phyloP scores from a whole-genome alignment of 2,113 vertebrate species.

The Lophochroa leadbeateri region DNA sequence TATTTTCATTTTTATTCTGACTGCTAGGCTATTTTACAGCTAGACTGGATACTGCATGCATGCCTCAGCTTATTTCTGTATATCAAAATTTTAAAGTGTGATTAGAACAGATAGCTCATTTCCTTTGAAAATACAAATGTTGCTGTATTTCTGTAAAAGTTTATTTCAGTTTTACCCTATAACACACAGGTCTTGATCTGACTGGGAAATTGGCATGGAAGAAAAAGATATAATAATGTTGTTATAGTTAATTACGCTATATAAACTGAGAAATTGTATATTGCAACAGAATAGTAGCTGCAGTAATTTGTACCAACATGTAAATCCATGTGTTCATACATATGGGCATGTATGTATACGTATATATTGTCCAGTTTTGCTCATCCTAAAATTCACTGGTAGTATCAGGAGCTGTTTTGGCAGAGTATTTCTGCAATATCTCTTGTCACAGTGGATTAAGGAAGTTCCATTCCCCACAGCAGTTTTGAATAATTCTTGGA shows the following conservation, averaged over 20 bases:
- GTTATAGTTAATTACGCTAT: neutral
- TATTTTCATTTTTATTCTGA: neutral
- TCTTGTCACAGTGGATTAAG: neutral
- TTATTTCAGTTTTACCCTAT: neutral
- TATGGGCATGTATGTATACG: neutral
- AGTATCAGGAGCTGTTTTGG: neutral
- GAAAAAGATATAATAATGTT: neutral
- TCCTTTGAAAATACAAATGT: neutral
- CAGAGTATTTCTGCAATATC: neutral
- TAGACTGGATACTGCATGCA: neutral
- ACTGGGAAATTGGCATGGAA: neutral
- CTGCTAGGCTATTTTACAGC: neutral
- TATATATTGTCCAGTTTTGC: neutral
- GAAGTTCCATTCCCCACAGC: neutral
- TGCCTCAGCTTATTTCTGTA: neutral
- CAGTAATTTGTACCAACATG: neutral
- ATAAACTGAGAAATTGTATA: neutral
- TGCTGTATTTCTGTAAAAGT: neutral
- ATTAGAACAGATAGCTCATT: neutral
- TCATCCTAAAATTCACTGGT: neutral
- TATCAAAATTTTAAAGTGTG: neutral
- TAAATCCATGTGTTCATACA: fast-evolving
- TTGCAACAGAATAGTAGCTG: neutral
- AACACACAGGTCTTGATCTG: neutral
- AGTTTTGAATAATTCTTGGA: neutral